phyloP scores from a whole-genome alignment of 2,113 vertebrate genomes.

The Edolisoma coerulescens region DNA sequence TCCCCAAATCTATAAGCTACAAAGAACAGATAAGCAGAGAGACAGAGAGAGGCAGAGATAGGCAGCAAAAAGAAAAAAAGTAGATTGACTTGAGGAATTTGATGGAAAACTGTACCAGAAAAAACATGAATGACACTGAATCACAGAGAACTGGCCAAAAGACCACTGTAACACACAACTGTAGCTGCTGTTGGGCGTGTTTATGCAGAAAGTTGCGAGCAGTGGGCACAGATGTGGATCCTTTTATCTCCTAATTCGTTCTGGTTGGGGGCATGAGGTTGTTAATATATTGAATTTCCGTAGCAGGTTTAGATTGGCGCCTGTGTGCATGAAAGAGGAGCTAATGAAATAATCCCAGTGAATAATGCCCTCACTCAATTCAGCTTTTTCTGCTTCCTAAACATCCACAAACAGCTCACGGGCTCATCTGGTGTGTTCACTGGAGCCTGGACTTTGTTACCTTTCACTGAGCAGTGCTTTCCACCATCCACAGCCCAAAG shows the following conservation, averaged over 20 bases:
- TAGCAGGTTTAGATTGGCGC: background rate
- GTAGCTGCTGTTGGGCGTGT: conserved; percentile 11
- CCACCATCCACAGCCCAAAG: background rate
- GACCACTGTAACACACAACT: conserved; percentile 29
- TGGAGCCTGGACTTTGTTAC: background rate
- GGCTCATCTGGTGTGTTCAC: background rate
- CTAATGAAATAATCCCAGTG: conserved; percentile 8
- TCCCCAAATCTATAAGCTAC: conserved; percentile 28
- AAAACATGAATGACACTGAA: conserved; percentile 57
- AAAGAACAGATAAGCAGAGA: conserved; percentile 58
- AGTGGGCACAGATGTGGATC: background rate
- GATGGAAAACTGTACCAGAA: conserved; percentile 54
- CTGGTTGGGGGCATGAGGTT: background rate
- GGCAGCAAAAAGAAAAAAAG: conserved; percentile 53
- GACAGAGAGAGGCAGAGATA: conserved; percentile 54
- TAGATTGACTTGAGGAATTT: conserved; percentile 40
- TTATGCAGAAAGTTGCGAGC: background rate
- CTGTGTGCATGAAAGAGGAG: background rate
- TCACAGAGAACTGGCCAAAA: conserved; percentile 39
- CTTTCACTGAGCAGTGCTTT: background rate
- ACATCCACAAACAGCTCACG: background rate
- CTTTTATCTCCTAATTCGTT: background rate
- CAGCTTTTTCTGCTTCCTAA: background rate
- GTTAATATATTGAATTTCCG: background rate
- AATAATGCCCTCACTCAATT: conserved; percentile 6